Evolutionary conservation across 1,140 invertebrate species (phyloP).

Genomic region (Leptinotarsa defecta): DNA sequence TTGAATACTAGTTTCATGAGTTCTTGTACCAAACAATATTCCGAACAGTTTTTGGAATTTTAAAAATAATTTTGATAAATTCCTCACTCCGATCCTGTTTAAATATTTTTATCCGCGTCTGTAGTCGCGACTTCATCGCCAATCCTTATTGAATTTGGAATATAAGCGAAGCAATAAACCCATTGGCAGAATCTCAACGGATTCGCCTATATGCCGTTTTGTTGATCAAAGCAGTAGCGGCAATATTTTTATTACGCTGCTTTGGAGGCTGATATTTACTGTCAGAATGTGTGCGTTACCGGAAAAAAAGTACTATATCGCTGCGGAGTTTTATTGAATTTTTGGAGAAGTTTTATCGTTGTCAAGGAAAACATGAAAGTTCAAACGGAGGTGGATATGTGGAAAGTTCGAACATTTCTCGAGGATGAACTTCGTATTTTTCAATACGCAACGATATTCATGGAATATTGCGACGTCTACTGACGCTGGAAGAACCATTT

Average conservation of each 20-base stretch:
- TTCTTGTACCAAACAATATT: no score
- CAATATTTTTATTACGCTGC: constrained; percentile 39
- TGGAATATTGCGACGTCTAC: background rate
- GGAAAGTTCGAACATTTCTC: constrained; percentile 8
- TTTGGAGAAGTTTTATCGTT: constrained; percentile 5
- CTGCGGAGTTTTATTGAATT: constrained; percentile 12
- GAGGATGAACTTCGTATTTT: background rate
- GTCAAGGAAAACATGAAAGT: background rate
- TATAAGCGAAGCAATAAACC: constrained; percentile 54
- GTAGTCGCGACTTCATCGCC: constrained; percentile 40
- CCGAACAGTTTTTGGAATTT: no score
- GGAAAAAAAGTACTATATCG: background rate
- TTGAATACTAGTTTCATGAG: no score
- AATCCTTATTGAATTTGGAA: constrained; percentile 51
- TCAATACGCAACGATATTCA: background rate
- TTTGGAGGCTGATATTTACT: constrained; percentile 29
- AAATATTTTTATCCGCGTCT: constrained; percentile 30
- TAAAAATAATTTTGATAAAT: no score
- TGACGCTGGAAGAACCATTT: background rate
- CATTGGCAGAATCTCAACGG: constrained; percentile 51
- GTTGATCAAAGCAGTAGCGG: constrained; percentile 42
- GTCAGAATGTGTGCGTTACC: constrained; percentile 22
- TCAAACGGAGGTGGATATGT: constrained; percentile 3
- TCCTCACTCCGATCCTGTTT: constrained; percentile 7
- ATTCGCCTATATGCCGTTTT: constrained; percentile 37